These are phyloP conservation scores for Heterotilapia buettikoferi DNA, from an alignment of 2,113 vertebrate species.

Conservation along the genomic window DNA sequence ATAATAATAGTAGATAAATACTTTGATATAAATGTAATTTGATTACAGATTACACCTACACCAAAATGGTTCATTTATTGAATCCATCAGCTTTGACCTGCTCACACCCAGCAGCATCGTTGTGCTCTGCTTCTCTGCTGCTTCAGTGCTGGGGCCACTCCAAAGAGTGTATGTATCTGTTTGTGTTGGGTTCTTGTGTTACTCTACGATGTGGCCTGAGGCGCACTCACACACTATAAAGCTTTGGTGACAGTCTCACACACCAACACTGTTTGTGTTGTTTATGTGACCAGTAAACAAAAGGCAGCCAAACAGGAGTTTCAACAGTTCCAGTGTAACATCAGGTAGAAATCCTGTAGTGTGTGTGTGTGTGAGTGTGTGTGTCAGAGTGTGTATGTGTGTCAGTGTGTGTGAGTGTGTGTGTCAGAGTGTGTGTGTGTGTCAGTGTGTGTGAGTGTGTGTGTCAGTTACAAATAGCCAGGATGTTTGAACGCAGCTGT, in stretches of 20 bases:
- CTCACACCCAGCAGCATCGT: background rate
- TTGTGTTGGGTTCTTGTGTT: background rate
- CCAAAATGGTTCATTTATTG: background rate
- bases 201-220: background rate
- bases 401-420: too few species aligned
- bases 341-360: background rate
- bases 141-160: background rate
- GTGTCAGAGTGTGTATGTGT: too few species aligned
- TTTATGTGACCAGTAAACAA: background rate
- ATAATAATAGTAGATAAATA: background rate
- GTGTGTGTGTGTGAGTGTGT: background rate
- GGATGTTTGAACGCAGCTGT: background rate
- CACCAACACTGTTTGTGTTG: background rate
- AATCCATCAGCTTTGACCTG: background rate
- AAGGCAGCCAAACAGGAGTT: background rate
- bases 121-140: too few species aligned
- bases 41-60: background rate
- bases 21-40: background rate
- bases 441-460: background rate
- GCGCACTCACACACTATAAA: background rate
- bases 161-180: background rate
- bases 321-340: background rate
- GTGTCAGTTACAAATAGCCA: background rate
- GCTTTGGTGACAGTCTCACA: background rate
- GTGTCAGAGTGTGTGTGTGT: too few species aligned